Conservation (phyloP, 2,797 vertebrate genomes). For the Scarus forsteni region DNA sequence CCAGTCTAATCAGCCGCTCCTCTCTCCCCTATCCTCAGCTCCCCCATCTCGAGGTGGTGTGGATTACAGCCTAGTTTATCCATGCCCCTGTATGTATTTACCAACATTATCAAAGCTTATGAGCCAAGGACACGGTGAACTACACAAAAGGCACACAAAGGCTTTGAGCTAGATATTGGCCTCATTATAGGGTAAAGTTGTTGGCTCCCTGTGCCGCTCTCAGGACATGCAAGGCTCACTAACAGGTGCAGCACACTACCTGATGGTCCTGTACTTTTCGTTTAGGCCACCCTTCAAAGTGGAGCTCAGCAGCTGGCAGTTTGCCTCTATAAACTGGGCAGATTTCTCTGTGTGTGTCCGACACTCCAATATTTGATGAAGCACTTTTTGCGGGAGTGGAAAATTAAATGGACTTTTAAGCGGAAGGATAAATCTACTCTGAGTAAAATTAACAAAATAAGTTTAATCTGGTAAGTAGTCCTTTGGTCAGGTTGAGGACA, state of each 20-base stretch:
- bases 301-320: constrained; percentile 59
- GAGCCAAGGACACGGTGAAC: constrained; percentile 72
- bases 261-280: constrained; percentile 63
- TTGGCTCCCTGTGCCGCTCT: constrained; percentile 54
- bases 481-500: no score
- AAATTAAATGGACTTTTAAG: constrained; percentile 18
- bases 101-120: constrained; percentile 75
- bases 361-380: constrained; percentile 15
- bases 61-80: constrained; percentile 74
- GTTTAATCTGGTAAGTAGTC: no score
- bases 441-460: no score
- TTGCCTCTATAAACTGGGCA: constrained; percentile 39
- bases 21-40: constrained; percentile 43
- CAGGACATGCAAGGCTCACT: constrained; percentile 57
- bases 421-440: no score
- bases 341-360: constrained; percentile 6
- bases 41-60: constrained; percentile 59
- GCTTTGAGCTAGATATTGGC: constrained; percentile 71
- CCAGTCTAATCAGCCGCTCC: constrained; percentile 76
- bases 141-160: constrained; percentile 60
- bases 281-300: constrained; percentile 67
- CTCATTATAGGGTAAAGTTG: constrained; percentile 74
- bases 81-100: constrained; percentile 70
- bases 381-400: constrained; percentile 11
- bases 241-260: constrained; percentile 74